Base-by-base conservation (phyloP, 2,888 invertebrate genomes). In the Eupithecia subumbrata region DNA sequence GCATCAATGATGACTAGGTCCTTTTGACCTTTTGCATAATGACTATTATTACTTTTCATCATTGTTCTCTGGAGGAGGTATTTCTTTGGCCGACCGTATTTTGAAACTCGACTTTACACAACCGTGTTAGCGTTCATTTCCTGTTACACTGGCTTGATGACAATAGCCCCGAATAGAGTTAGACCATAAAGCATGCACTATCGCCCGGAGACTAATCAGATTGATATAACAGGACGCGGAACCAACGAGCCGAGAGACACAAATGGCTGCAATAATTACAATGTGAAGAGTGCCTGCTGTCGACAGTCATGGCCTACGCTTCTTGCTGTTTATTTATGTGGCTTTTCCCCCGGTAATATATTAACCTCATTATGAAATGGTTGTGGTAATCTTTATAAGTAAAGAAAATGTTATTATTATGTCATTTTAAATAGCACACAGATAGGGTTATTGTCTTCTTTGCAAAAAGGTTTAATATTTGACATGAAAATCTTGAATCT, bases 161-260 rank as follows among this genome's bases (percentile, higher is more conserved):
- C 11, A 22, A 56, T 56, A 22, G 52, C 11, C 12, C 52, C 37
- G 7, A 37, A 18, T n/a, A 14, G 66, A 56, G 73, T 72, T 72
- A 75, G 77, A 60, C 72, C 78, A 81, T 80, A 80, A 81, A 81
- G 78, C 71, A 80, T 74, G 75, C 73, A 73, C 67, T 74, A 81
- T 75, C 75, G 77, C 78, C 76, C 79, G 77, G 43, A 80, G 81
- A 79, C 79, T 81, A 80, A 81, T 81, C 81, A 77, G 40, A 40
- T 79, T 79, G 80, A 81, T 80, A 77, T 72, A 74, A 75, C 74
- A 75, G 71, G 78, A 72, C 56, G 16, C 70, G 9, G 16, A 76
- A 64, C 69, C 75, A 81, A 78, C 79, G 80, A 77, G 64, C 78
- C 77, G 75, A 64, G 69, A 72, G 72, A 76, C 66, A 71, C 77